Conservation (phyloP, 2,797 vertebrate species). For the Uromys caudimaculatus region DNA sequence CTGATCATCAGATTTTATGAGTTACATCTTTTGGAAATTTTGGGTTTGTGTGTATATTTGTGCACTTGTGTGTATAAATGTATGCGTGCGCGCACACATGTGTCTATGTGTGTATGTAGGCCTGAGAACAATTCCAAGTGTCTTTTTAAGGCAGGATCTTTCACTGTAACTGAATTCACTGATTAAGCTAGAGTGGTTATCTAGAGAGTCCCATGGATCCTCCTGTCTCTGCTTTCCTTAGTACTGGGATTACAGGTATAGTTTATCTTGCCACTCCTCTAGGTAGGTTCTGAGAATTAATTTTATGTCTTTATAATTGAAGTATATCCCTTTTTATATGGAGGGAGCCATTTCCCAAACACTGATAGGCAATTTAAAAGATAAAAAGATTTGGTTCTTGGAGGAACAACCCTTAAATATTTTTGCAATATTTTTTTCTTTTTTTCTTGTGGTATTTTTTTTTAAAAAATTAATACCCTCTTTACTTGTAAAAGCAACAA, state of each 20-base stretch:
- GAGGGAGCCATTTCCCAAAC: background rate
- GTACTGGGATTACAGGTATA: background rate
- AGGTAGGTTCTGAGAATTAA: background rate
- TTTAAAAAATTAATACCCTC: background rate
- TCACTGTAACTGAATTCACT: background rate
- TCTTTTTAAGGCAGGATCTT: background rate
- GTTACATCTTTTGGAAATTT: background rate
- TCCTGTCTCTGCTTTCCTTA: background rate
- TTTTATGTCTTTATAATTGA: background rate
- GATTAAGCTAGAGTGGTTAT: background rate
- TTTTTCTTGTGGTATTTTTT: background rate
- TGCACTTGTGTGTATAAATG: background rate
- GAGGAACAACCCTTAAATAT: background rate
- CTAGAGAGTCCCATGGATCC: background rate
- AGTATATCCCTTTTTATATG: background rate
- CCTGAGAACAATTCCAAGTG: background rate
- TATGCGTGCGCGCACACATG: background rate
- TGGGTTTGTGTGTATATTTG: background rate
- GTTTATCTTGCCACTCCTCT: background rate
- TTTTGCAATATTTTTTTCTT: slow-evolving; percentile 24
- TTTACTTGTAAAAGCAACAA: slow-evolving; percentile 23
- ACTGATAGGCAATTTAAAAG: background rate
- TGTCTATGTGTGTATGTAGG: too few species aligned
- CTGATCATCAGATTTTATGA: background rate
- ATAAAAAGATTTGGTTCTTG: slow-evolving; percentile 31